Base-by-base conservation (phyloP, 2,888 invertebrate species). In the Trichopoda pennipes region DNA sequence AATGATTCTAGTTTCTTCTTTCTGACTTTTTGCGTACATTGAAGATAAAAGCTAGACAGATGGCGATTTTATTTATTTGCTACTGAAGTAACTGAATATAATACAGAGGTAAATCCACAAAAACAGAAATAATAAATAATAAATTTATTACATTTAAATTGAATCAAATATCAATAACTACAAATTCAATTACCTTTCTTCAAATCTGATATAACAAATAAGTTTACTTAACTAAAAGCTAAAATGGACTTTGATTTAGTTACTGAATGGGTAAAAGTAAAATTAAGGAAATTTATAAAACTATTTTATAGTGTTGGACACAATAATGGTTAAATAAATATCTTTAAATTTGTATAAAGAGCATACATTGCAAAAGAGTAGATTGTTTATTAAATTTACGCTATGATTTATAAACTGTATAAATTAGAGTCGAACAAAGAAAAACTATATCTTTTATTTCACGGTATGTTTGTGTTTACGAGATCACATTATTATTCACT, bases 141-240 rank as follows among this genome's bases (percentile, higher is more conserved):
- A 38, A 38, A 38, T 3, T 38, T 12, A 38, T 38, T 12, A 38
- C 12, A 12, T 38, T 38, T 38, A 38, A 38, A 72, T 53, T 58
- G 21, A 70, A 70, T 69, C 19, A 44, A 55, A 69, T 58, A 35
- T 58, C 56, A 21, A 47, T 47, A 58, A 56, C 19, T 32, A 4
- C 35, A 58, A 60, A 60, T 47, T 49, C 2, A 49, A 60, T 69
- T 58, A 55, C 3, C 0, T 9, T 9, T 21, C 21, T 12, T 35
- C 7, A 47, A 47, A 47, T 58, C 9, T 9, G 58, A 69, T 56
- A 3, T 38, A 38, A 8, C 12, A 38, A 38, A 58, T 16, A 8
- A 14, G 9, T 21, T 21, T 42, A 23, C n/a, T 23, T 61, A 16
- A 3, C 19, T n/a, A 2, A 56, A 56, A 47, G 17, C 32, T 44